phyloP scores from a whole-genome alignment of 2,888 invertebrate genomes.

The Pterostichus niger region DNA sequence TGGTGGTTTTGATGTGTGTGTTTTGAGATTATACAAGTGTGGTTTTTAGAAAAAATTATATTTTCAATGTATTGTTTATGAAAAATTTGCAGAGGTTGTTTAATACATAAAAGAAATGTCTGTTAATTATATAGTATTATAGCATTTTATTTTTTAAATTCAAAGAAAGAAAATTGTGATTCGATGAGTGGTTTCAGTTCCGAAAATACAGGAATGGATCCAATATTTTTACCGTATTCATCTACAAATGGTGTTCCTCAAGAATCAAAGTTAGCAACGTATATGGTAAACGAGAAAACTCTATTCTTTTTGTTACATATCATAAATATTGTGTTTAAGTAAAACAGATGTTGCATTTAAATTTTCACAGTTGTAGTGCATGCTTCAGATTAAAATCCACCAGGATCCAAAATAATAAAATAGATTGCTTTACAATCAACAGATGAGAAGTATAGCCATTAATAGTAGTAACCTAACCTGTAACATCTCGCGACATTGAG shows the following conservation, averaged over 20 bases:
- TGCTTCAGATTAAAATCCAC: conserved; percentile 18
- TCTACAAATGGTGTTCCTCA: conserved; percentile 88
- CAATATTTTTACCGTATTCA: conserved; percentile 84
- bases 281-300: conserved; percentile 83
- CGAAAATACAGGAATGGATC: conserved; percentile 82
- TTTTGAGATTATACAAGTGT: conserved; percentile 54
- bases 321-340: background rate
- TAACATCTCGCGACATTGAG: conserved; percentile 23
- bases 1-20: conserved; percentile 62
- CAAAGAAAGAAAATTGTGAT: conserved; percentile 50
- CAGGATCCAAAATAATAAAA: conserved; percentile 12
- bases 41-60: conserved; percentile 38
- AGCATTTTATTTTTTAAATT: conserved; percentile 53
- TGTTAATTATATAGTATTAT: conserved; percentile 61
- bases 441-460: conserved; percentile 22
- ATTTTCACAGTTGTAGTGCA: conserved; percentile 9
- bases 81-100: conserved; percentile 40
- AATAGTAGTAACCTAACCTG: conserved; percentile 45
- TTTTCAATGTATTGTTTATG: conserved; percentile 52
- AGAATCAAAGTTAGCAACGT: conserved; percentile 91
- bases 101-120: conserved; percentile 49
- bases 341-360: conserved; percentile 41
- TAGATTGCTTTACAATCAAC: conserved; percentile 6
- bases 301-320: conserved; percentile 17
- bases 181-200: conserved; percentile 67